A percentile compares a stretch with the other conserved stretches of the same genome.
These are phyloP conservation scores for Macropis europaea DNA, from an alignment of 2,888 invertebrate species.

Conservation along the genomic window DNA sequence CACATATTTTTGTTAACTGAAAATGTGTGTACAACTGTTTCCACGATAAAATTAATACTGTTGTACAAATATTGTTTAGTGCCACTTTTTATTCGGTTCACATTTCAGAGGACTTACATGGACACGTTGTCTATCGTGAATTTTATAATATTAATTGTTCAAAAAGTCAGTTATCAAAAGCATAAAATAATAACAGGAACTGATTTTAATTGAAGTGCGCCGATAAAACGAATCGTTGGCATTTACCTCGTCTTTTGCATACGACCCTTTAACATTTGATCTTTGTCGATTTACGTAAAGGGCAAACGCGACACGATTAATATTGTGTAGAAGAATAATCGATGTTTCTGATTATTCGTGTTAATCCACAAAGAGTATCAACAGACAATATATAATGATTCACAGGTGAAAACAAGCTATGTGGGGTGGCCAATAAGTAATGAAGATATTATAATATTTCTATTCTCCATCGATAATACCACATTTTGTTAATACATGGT, in stretches of 20 bases:
- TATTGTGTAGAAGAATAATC: neutral
- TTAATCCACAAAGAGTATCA: neutral
- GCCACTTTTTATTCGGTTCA: no score
- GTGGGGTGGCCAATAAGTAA: neutral
- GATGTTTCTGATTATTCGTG: neutral
- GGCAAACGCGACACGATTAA: constrained; percentile 3
- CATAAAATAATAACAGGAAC: neutral
- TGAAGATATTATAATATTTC: no score
- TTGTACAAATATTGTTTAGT: no score
- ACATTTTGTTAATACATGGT: no score
- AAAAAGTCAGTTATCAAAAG: no score
- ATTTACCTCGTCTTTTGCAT: constrained; percentile 3
- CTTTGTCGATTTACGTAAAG: constrained; percentile 28
- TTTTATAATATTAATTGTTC: no score
- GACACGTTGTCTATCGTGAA: no score
- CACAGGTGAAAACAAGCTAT: neutral
- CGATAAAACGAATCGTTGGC: neutral
- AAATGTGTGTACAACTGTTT: no score
- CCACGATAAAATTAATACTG: no score
- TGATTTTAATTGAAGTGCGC: neutral
- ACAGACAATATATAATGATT: neutral
- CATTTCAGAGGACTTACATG: no score
- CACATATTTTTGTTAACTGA: no score
- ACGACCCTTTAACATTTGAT: constrained; percentile 30
- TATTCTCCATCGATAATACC: no score